Percentiles rank a stretch among this genome's conserved stretches.
Conservation (phyloP, 2,113 vertebrate genomes). For the Tragelaphus buxtoni region DNA sequence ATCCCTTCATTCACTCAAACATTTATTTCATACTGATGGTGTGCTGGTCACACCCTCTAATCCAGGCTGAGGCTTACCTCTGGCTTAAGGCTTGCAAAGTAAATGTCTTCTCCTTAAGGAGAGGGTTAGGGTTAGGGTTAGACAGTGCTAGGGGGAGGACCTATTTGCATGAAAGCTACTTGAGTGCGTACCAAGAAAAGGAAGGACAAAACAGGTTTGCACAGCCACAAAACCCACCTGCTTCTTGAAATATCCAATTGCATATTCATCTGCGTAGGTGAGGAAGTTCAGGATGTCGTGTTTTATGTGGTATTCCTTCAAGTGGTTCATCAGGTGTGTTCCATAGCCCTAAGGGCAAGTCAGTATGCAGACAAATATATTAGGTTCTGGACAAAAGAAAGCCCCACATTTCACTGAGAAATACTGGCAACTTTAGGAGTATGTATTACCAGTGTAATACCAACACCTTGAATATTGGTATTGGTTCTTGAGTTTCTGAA, state of each 20-base stretch:
- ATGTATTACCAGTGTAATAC: not conserved
- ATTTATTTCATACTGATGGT: not conserved
- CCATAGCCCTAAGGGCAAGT: conserved; percentile 90
- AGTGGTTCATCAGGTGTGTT: conserved; percentile 98
- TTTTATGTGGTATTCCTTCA: conserved; percentile 99
- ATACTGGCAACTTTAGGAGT: not conserved
- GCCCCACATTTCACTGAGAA: not conserved
- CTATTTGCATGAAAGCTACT: not conserved
- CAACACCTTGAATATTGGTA: too few relatives aligned
- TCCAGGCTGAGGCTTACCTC: not conserved
- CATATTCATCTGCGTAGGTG: conserved; percentile 98
- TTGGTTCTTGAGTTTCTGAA: not conserved
- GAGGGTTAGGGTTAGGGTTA: not conserved
- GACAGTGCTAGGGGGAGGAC: not conserved
- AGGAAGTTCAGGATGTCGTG: conserved; percentile 98
- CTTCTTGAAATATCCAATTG: conserved; percentile 99
- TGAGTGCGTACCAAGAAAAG: not conserved
- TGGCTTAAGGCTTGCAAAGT: not conserved
- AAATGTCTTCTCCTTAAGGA: not conserved
- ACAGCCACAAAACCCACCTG: conserved; percentile 82
- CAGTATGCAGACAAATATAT: not conserved
- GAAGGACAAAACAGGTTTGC: not conserved
- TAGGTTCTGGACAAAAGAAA: conserved; percentile 33
- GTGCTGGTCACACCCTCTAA: not conserved
- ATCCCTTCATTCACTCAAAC: not conserved